Evolutionary conservation across 2,797 vertebrate genomes (phyloP).

Genomic region (Coluber constrictor): DNA sequence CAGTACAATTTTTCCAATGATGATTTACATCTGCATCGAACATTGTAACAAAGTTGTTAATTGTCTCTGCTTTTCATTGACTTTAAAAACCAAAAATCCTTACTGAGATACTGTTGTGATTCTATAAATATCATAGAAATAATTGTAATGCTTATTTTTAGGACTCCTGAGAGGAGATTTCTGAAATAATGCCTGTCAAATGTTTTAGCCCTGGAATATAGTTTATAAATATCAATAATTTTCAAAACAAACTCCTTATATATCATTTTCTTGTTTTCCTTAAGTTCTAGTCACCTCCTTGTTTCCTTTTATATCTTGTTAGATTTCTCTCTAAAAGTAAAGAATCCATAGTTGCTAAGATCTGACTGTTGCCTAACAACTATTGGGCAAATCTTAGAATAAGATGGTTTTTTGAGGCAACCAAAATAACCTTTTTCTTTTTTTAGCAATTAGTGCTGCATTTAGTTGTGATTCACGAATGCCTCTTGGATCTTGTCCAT

Average conservation of each 20-base stretch:
- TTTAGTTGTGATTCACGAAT: slow-evolving; percentile 11
- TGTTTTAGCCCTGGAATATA: not conserved
- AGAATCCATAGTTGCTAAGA: not conserved
- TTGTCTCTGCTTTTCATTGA: not conserved
- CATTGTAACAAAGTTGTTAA: not conserved
- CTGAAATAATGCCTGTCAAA: not conserved
- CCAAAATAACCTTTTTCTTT: not conserved
- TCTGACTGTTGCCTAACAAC: not conserved
- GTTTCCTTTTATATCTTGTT: not conserved
- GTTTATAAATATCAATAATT: not conserved
- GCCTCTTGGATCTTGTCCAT: not conserved
- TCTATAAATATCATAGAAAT: not conserved
- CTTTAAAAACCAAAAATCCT: not conserved
- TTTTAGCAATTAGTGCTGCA: not conserved
- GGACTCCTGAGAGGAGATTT: not conserved
- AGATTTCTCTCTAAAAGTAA: not conserved
- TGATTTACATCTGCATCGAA: not conserved
- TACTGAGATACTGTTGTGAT: not conserved
- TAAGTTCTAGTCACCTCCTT: not conserved
- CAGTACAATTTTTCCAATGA: not conserved
- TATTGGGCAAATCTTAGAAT: not conserved
- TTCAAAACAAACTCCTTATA: not conserved
- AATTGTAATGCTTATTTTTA: not conserved
- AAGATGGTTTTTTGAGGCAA: not conserved
- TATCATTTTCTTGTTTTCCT: not conserved